phyloP scores from a whole-genome alignment of 2,888 invertebrate species.

The Xanthorhoe spadicearia region DNA sequence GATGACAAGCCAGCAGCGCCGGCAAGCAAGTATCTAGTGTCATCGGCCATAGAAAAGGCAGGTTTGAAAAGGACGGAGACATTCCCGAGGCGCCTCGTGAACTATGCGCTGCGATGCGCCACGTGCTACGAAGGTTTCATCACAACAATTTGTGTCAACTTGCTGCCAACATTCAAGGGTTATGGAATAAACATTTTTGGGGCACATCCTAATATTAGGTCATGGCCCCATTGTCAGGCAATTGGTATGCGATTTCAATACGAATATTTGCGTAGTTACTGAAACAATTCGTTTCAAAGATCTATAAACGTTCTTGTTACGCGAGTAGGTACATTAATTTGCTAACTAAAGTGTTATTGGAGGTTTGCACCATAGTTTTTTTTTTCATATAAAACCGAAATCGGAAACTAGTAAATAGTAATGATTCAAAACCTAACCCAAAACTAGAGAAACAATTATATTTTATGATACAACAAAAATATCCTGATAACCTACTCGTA shows the following conservation, averaged over 20 bases:
- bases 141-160: slow-evolving; percentile 54
- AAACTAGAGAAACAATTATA: too few relatives aligned
- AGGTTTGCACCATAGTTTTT: too few relatives aligned
- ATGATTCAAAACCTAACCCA: too few relatives aligned
- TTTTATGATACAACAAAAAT: too few relatives aligned
- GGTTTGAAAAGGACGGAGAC: slow-evolving; percentile 51
- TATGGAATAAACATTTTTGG: slow-evolving; percentile 13
- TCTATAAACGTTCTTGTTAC: too few relatives aligned
- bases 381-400: too few relatives aligned
- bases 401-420: too few relatives aligned
- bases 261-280: background rate
- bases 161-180: slow-evolving; percentile 32
- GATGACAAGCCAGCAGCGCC: background rate
- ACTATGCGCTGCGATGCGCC: slow-evolving; percentile 62
- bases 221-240: background rate
- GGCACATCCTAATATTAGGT: background rate
- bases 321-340: too few relatives aligned
- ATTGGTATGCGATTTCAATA: background rate
- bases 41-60: slow-evolving; percentile 43
- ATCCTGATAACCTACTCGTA: too few relatives aligned
- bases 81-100: slow-evolving; percentile 59
- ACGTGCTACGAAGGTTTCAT: slow-evolving; percentile 40
- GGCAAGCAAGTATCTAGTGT: background rate
- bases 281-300: too few relatives aligned
- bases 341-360: too few relatives aligned